Evolutionary conservation across 2,888 invertebrate species (phyloP), one percentile per base, ranked within the genome.

Genomic region (Plebejus anna): DNA sequence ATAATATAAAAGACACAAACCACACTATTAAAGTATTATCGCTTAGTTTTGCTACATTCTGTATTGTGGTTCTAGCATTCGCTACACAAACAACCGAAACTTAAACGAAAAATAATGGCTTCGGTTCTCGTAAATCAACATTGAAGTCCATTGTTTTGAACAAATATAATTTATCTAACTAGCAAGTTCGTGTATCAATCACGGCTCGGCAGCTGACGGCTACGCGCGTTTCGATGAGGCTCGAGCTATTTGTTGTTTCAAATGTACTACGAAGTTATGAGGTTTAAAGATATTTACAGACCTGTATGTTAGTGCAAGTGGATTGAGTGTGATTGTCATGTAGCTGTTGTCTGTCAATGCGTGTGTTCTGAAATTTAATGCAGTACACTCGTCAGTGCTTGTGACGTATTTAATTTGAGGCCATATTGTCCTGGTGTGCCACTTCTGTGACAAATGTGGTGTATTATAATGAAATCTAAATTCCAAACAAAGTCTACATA

Each of bases 131-230:
- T 66, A 66, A 66, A 66, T 66, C 66, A 66, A 66, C 66, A 66
- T 66, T 36, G 66, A 32, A 66, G 32, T 13, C 66, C 13, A 66
- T 66, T 66, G 66, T 66, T 66, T 66, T 66, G 61, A 66, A 66
- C 32, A 66, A 66, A 66, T 66, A 66, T 66, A 66, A 66, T 36
- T 66, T 66, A 66, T 66, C 66, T 66, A 66, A 36, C 66, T 66
- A 22, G 66, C 66, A 66, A 66, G 66, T 66, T 66, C 5, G 32
- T 66, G 32, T 32, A 36, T 66, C 32, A 5, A 66, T 66, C 66
- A 66, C 55, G 55, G 16, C 32, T 66, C 66, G 13, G 32, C 66
- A 36, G 66, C 66, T 66, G 66, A 66, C 32, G 66, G 13, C 32
- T 66, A 36, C 36, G 32, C 66, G 32, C 32, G 32, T 22, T 66